Evolutionary conservation across 2,113 vertebrate species (phyloP), one percentile per base, ranked within the genome.

Genomic region (Sinocyclocheilus anshuiensis): DNA sequence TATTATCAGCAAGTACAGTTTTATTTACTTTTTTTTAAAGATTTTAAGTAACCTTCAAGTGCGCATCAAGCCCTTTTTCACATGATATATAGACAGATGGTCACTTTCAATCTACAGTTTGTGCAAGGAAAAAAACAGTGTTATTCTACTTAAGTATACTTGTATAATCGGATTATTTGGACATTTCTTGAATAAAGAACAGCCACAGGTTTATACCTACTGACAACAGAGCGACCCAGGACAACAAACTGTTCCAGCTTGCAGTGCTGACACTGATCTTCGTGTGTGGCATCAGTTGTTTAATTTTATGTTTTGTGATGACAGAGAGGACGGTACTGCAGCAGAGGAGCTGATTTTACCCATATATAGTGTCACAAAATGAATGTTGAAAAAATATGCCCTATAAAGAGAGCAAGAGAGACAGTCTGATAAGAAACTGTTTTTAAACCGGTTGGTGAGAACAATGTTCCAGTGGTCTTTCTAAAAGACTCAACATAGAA

Each of bases 111-210:
- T 65, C 12, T 1, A 65, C 39, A 42, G 63, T 65, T 15, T 29
- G 26, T 67, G 16, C 26, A 16, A 67, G 24, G 7, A 29, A 15
- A 67, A 29, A 29, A 29, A 65, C 12, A 7, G 5, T 53, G 13
- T 55, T 55, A 55, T 53, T 33, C 15, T 33, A 16, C 7, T 69
- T 18, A 20, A 36, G 16, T 69, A 15, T 36, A 69, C 1, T 45
- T 48, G 5, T 24, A 48, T 3, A 24, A 45, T n/a, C 1, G 0
- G 36, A 48, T 48, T 10, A 24, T 48, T 42, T 75, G 29, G 12
- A 77, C n/a, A 9, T 24, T 26, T 26, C n/a, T 53, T 26, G 13
- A 78, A 93, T 90, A 93, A 92, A 92, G 86, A 84, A 81, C 84
- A 61, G 57, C 82, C 22, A 74, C 90, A 81, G 87, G 9, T 29